Conservation (phyloP, 1,140 invertebrate genomes). For the Spodoptera frugiperda region DNA sequence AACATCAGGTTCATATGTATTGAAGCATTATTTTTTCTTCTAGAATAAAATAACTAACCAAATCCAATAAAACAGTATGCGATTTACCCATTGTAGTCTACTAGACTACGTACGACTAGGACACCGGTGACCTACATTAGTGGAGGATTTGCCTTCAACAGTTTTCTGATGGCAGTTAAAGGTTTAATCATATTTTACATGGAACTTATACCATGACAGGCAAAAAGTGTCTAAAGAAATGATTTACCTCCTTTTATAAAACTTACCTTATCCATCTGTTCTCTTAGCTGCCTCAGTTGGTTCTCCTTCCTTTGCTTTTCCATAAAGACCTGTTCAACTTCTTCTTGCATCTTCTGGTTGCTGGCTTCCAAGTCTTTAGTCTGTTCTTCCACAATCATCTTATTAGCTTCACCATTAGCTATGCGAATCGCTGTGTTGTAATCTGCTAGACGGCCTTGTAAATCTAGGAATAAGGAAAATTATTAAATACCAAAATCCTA, state of each 20-base stretch:
- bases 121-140: too few relatives aligned
- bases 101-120: too few relatives aligned
- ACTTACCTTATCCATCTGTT: constrained; percentile 87
- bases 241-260: too few relatives aligned
- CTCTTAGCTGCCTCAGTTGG: constrained; percentile 88
- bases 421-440: constrained; percentile 86
- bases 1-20: constrained; percentile 1
- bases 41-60: background rate
- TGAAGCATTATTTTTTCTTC: background rate
- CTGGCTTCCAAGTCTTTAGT: constrained; percentile 75
- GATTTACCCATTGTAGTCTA: too few relatives aligned
- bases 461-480: background rate
- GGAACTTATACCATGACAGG: too few relatives aligned
- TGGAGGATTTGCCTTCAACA: too few relatives aligned
- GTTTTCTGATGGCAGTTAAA: too few relatives aligned
- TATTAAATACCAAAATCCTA: too few relatives aligned
- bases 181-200: too few relatives aligned
- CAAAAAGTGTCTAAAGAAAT: too few relatives aligned
- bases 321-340: constrained; percentile 88
- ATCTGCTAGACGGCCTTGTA: constrained; percentile 33
- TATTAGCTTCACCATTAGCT: constrained; percentile 87
- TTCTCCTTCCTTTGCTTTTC: constrained; percentile 89
- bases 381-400: constrained; percentile 86
- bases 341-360: constrained; percentile 79
- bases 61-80: too few relatives aligned